phyloP scores from a whole-genome alignment of 1,140 invertebrate species.

The Andricus grossulariae region DNA sequence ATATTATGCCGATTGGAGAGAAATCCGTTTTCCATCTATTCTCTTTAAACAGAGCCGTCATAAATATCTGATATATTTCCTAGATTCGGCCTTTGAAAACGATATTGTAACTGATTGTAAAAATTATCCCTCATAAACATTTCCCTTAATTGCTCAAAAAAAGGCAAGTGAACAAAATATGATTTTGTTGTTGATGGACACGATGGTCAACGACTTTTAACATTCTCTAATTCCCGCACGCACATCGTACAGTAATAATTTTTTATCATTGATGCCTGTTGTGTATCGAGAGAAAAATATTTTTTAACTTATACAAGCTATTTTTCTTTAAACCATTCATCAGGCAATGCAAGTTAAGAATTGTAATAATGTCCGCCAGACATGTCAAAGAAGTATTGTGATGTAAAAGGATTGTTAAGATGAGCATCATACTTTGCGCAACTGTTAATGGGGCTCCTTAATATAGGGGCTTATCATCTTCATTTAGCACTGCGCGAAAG shows the following conservation, averaged over 20 bases:
- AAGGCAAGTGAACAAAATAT: slow-evolving; percentile 42
- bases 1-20: slow-evolving; percentile 14
- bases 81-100: slow-evolving; percentile 27
- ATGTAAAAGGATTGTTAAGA: slow-evolving; percentile 40
- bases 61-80: slow-evolving; percentile 30
- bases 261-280: slow-evolving; percentile 16
- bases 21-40: slow-evolving; percentile 23
- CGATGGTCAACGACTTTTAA: not conserved
- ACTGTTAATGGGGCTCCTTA: slow-evolving; percentile 39
- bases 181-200: slow-evolving; percentile 16
- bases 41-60: slow-evolving; percentile 33
- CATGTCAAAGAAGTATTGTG: too few relatives aligned
- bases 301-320: slow-evolving; percentile 33
- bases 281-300: slow-evolving; percentile 14
- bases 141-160: slow-evolving; percentile 40
- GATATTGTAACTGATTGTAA: slow-evolving; percentile 36
- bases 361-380: too few relatives aligned
- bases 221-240: not conserved
- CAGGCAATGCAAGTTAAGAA: slow-evolving; percentile 44
- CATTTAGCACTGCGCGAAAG: slow-evolving; percentile 29
- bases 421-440: slow-evolving; percentile 45
- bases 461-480: slow-evolving; percentile 45
- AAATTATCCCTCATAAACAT: slow-evolving; percentile 41
- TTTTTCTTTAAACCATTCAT: slow-evolving; percentile 38
- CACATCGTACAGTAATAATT: slow-evolving; percentile 32